Evolutionary conservation across 1,140 invertebrate species (phyloP).

Genomic region (Trichonephila inaurata): DNA sequence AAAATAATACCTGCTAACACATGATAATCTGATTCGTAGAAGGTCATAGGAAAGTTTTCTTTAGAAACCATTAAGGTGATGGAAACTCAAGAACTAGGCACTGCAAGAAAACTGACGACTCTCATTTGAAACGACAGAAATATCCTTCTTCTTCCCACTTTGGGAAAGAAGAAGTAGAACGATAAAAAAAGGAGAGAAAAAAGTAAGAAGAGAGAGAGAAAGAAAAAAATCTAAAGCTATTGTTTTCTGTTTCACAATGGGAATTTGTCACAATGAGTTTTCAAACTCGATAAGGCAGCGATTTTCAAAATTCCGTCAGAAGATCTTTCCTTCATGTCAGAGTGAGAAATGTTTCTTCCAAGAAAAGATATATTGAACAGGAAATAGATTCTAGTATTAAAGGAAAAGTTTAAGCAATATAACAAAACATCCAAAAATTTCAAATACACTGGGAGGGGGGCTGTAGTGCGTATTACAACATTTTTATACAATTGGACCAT

Average conservation of each 20-base stretch:
- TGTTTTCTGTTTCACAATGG: constrained; percentile 64
- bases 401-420: too few relatives aligned
- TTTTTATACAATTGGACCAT: too few relatives aligned
- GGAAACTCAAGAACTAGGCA: constrained; percentile 50
- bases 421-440: too few relatives aligned
- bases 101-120: constrained; percentile 58
- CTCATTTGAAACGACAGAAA: constrained; percentile 61
- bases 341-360: background rate
- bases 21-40: constrained; percentile 60
- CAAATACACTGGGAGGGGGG: too few relatives aligned
- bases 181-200: background rate
- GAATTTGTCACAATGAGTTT: constrained; percentile 73
- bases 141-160: constrained; percentile 42
- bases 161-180: background rate
- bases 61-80: constrained; percentile 59
- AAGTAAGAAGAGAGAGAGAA: too few relatives aligned
- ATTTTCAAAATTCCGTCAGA: constrained; percentile 65
- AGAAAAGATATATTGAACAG: background rate
- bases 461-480: too few relatives aligned
- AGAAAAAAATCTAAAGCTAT: constrained; percentile 42
- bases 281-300: constrained; percentile 68
- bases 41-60: constrained; percentile 39
- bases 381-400: too few relatives aligned
- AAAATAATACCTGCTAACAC: constrained; percentile 40
- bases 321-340: background rate